Conservation (phyloP, 2,888 invertebrate species). For the Mythimna pallens region DNA sequence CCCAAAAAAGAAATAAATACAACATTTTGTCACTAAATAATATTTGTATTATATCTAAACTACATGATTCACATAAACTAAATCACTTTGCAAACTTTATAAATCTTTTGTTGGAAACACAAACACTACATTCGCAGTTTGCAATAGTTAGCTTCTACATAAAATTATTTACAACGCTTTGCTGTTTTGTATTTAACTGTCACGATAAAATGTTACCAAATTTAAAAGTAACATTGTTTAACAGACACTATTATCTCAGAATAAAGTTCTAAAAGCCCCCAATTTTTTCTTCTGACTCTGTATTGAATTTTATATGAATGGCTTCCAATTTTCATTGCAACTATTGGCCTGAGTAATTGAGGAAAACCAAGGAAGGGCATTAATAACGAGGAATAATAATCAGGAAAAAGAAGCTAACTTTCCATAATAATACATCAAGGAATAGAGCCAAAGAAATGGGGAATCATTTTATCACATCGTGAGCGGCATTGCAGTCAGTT, state of each 20-base stretch:
- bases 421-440: slow-evolving; percentile 23
- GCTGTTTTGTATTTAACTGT: not conserved
- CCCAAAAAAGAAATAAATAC: not conserved
- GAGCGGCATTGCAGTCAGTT: slow-evolving; percentile 21
- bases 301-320: too few species aligned
- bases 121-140: slow-evolving; percentile 19
- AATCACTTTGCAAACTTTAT: slow-evolving; percentile 42
- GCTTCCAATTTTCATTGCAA: too few species aligned
- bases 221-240: not conserved
- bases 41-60: slow-evolving; percentile 9
- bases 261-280: too few species aligned
- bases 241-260: not conserved
- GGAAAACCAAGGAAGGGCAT: slow-evolving; percentile 7
- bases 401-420: not conserved
- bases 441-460: slow-evolving; percentile 18
- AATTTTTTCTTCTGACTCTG: too few species aligned
- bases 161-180: not conserved
- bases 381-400: not conserved
- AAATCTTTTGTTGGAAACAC: slow-evolving; percentile 42
- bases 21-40: not conserved
- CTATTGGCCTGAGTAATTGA: slow-evolving; percentile 6
- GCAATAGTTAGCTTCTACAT: not conserved
- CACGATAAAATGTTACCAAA: not conserved
- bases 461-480: slow-evolving; percentile 24
- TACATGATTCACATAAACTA: slow-evolving; percentile 14